These are phyloP conservation scores for Mellivora capensis DNA, from an alignment of 2,113 vertebrate species.

Conservation along the genomic window DNA sequence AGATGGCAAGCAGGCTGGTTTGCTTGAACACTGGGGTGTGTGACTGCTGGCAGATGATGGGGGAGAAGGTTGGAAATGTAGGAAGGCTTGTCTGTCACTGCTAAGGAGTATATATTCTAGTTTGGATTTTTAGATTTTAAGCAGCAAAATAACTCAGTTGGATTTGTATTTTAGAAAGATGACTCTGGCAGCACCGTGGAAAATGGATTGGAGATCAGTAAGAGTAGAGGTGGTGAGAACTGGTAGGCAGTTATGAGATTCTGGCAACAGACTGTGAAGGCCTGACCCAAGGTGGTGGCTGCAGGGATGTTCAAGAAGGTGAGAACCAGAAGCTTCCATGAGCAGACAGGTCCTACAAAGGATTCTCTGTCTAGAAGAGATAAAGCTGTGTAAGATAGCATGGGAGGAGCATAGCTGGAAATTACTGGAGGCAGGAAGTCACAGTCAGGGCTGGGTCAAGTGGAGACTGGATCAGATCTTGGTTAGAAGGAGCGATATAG, in stretches of 20 bases:
- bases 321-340: background rate
- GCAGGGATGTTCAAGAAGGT: background rate
- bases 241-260: background rate
- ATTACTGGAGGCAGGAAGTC: background rate
- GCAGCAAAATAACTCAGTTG: background rate
- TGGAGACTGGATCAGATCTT: background rate
- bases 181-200: background rate
- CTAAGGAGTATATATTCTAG: background rate
- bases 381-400: background rate
- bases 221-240: background rate
- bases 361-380: background rate
- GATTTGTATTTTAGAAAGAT: background rate
- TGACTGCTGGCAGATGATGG: background rate
- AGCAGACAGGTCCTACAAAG: background rate
- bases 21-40: background rate
- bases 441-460: background rate
- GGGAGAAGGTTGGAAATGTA: background rate
- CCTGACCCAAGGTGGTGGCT: background rate
- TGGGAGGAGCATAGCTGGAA: background rate
- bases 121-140: background rate
- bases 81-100: background rate
- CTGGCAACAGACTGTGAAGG: background rate
- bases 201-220: background rate
- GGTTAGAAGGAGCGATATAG: background rate
- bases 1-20: background rate